Conservation (phyloP, 2,888 invertebrate genomes). For the Danaus chrysippus region DNA sequence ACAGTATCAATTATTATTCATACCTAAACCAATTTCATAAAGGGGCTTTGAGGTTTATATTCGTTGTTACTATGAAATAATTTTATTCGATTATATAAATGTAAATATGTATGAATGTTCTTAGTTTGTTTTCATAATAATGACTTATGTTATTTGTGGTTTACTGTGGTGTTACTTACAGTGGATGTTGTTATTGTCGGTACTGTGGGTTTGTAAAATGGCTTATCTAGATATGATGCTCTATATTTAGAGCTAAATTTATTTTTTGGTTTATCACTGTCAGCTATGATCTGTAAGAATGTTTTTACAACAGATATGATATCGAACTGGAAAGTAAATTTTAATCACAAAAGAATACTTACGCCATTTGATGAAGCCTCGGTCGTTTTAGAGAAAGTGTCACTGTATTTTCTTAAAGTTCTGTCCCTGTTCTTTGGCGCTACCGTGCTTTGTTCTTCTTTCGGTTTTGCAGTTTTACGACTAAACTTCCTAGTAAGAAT, state of each 20-base stretch:
- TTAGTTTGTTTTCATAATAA: slow-evolving; percentile 9
- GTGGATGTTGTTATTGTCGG: slow-evolving; percentile 78
- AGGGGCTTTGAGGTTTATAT: slow-evolving; percentile 62
- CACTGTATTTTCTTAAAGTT: slow-evolving; percentile 56
- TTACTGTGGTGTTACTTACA: slow-evolving; percentile 59
- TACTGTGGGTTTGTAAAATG: slow-evolving; percentile 81
- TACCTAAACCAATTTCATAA: slow-evolving; percentile 66
- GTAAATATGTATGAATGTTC: neutral
- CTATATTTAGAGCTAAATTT: slow-evolving; percentile 81
- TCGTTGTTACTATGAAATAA: slow-evolving; percentile 14
- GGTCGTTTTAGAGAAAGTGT: slow-evolving; percentile 61
- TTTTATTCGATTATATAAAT: slow-evolving; percentile 3
- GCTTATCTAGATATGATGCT: slow-evolving; percentile 72
- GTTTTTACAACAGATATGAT: slow-evolving; percentile 4
- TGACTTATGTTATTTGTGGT: slow-evolving; percentile 28
- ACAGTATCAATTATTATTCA: slow-evolving; percentile 7
- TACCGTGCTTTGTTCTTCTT: slow-evolving; percentile 41
- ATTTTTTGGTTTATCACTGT: slow-evolving; percentile 70
- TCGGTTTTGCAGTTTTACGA: slow-evolving; percentile 45
- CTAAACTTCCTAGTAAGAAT: slow-evolving; percentile 60
- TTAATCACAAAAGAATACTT: slow-evolving; percentile 41
- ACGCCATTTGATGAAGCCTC: slow-evolving; percentile 68
- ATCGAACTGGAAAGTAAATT: neutral
- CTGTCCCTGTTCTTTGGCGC: slow-evolving; percentile 50
- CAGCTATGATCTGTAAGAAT: slow-evolving; percentile 63